Percentiles rank a stretch among this genome's conserved stretches.
These are phyloP conservation scores for Lochmaea capreae DNA, from an alignment of 2,888 invertebrate genomes.

Conservation along the genomic window DNA sequence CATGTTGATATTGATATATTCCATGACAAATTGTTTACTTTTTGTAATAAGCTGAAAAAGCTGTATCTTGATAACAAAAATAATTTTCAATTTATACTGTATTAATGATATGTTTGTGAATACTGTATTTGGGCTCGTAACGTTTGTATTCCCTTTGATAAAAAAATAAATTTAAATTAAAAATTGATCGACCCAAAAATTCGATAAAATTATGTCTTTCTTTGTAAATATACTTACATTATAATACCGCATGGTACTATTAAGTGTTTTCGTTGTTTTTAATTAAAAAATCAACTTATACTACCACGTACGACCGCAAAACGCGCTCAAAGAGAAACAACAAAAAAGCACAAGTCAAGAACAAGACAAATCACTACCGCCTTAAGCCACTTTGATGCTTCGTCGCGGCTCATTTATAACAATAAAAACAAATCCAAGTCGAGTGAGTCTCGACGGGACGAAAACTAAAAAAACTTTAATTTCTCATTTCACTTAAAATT, in stretches of 20 bases:
- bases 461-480: constrained; percentile 27
- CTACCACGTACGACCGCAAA: neutral
- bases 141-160: too few species aligned
- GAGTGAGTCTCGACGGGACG: constrained; percentile 6
- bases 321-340: constrained; percentile 3
- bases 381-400: constrained; percentile 19
- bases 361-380: constrained; percentile 33
- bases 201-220: too few species aligned
- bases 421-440: constrained; percentile 9
- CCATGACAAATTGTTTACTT: too few species aligned
- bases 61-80: too few species aligned
- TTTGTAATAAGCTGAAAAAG: too few species aligned
- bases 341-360: constrained; percentile 14
- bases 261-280: neutral
- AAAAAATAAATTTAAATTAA: too few species aligned
- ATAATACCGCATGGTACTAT: neutral
- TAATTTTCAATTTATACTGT: too few species aligned
- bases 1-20: too few species aligned
- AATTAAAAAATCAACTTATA: neutral
- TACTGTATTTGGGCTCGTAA: too few species aligned
- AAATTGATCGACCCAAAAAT: too few species aligned
- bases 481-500: constrained; percentile 43
- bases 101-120: too few species aligned
- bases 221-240: neutral
- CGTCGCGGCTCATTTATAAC: constrained; percentile 4